Base-by-base conservation (phyloP, 2,113 vertebrate genomes). In the Naja naja region DNA sequence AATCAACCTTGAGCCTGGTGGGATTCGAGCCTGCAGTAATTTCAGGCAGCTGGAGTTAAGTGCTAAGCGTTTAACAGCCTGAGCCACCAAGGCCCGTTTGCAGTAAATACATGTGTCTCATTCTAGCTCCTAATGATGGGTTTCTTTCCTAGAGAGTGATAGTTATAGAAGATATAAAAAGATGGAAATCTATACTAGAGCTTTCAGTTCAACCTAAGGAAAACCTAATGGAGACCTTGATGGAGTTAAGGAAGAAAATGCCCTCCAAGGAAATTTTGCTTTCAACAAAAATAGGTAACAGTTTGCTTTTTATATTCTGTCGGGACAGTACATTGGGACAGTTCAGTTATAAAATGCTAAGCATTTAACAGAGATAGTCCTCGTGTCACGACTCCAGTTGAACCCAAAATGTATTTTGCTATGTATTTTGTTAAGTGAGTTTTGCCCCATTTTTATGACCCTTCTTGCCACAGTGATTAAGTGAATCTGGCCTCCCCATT, bases 151-250 rank as follows among this genome's bases (percentile, higher is more conserved):
- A 99, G 99, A 99, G 99, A 97, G 99, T 99, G 96, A 99, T 99
- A 94, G 99, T 99, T 92, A 96, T 99, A 92, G 99, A 99, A 95
- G 99, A 99, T 94, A 98, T 99, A 95, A 97, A 98, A 97, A 98
- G 99, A 93, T 99, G 98, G 97, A 99, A 99, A 93, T 97, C 98
- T 89, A 98, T 98, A 58, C 94, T 99, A 91, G 99, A 99, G 94
- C 97, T 99, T 91, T 98, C 98, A 89, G 96, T 96, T 25, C 99
- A 99, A 94, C 97, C 95, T 1, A 98, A 97, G 90, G 98, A 99
- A 91, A 99, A 99, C 94, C 97, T 99, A 93, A 93, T 99, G 1
- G 95, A 96, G 91, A 98, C 98, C 86, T 95, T 99, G 96, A 96
- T 39, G 86, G 99, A 99, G 95, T 97, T 99, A 93, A 98, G 98